Conservation (phyloP, 2,888 invertebrate species). For the Nipponacmea schrenckii region DNA sequence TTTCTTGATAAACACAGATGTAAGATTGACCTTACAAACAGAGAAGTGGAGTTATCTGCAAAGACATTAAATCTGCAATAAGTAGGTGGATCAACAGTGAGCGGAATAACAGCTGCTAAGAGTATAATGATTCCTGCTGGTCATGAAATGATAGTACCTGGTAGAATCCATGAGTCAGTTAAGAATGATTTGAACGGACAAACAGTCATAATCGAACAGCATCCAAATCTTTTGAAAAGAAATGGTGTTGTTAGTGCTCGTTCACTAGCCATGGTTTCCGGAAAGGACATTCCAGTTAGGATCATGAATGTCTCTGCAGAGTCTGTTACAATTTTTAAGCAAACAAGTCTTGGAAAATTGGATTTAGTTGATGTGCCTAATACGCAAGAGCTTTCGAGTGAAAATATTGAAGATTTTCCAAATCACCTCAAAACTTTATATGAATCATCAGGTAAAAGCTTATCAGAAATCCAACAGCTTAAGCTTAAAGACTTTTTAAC, state of each 20-base stretch:
- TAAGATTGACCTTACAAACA: neutral
- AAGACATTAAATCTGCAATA: neutral
- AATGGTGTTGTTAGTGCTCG: neutral
- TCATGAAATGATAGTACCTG: neutral
- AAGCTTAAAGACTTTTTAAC: too few species aligned
- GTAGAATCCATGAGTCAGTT: neutral
- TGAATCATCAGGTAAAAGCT: too few species aligned
- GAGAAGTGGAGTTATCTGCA: neutral
- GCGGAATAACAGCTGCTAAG: neutral
- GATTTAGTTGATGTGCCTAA: neutral
- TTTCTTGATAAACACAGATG: neutral
- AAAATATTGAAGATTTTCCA: too few species aligned
- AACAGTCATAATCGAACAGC: neutral
- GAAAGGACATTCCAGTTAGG: neutral
- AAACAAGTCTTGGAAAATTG: neutral
- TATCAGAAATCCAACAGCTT: too few species aligned
- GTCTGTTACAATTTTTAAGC: neutral
- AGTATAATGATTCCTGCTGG: neutral
- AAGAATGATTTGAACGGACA: neutral
- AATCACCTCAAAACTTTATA: too few species aligned
- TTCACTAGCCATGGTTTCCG: neutral
- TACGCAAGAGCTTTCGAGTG: too few species aligned
- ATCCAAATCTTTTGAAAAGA: neutral
- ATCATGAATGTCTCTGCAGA: neutral
- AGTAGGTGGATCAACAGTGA: neutral